Evolutionary conservation across 2,797 vertebrate genomes (phyloP), one percentile per base, ranked within the genome.

Genomic region (Manis crassicaudata): DNA sequence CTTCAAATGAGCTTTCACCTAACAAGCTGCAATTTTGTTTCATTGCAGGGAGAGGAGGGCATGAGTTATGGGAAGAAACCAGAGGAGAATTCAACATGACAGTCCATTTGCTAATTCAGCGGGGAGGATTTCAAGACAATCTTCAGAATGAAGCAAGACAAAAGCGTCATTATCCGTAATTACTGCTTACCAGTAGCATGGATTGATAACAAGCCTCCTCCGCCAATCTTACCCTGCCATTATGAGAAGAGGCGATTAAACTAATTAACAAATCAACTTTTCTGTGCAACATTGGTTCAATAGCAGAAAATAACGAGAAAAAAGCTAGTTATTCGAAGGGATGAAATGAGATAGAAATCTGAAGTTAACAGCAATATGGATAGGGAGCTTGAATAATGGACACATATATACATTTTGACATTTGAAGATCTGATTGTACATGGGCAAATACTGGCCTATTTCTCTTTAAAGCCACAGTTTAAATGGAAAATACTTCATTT

Each of bases 151-250:
- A 98, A 96, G 96, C 98, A 99, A 99, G 99, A 99, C 99, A 99
- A 99, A 99, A 99, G 99, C 99, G 97, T 99, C 98, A 99, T 99
- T 99, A 99, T 98, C 99, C 98, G 97, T 99, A 99, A 99, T 99
- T 99, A 99, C 99, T 98, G 98, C 98, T 98, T 98, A 99, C 99
- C 98, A 98, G 99, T 99, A 98, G 98, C 97, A 88, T 75, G 82
- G 97, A 98, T 92, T 98, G 97, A 98, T 98, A 99, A 98, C 98
- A 98, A 98, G 98, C 98, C 98, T 98, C 92, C 97, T 98, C 95
- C 93, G 97, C 97, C 98, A 98, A 98, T 98, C 98, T 98, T 96
- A 96, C 87, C 96, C 98, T 27, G 75, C 93, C 97, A 98, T 98
- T 98, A 98, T 94, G 96, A 11, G 4, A 98, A 98, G 98, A 98